These are phyloP conservation scores for Crypturellus tataupa DNA, from an alignment of 2,797 vertebrate genomes.

Conservation along the genomic window DNA sequence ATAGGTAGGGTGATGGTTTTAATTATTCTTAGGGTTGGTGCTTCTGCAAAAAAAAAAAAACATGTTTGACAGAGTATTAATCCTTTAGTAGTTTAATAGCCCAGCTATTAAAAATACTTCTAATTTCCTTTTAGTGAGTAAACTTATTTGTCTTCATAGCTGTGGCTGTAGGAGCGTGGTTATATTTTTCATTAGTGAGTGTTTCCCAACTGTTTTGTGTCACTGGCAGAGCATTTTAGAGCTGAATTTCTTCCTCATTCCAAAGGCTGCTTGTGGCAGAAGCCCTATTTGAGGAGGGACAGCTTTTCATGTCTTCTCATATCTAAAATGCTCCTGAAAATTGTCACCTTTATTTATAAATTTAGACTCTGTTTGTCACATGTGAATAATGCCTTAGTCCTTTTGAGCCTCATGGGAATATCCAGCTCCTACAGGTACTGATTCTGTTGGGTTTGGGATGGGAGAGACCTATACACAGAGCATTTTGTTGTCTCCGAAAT, in stretches of 20 bases:
- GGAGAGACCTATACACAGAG: neutral
- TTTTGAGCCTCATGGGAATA: neutral
- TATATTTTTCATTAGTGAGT: conserved; percentile 34
- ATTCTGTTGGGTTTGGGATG: neutral
- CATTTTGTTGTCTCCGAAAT: neutral
- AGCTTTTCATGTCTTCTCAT: neutral
- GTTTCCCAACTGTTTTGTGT: conserved; percentile 34
- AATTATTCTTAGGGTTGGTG: conserved; percentile 48
- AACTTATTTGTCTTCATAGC: conserved; percentile 33
- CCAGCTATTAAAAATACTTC: conserved; percentile 48
- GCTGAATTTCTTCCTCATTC: conserved; percentile 50
- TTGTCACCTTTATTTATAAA: conserved; percentile 35
- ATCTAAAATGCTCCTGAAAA: conserved; percentile 37
- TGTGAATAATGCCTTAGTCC: neutral
- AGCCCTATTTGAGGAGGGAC: neutral
- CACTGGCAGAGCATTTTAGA: conserved; percentile 17
- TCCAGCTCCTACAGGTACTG: neutral
- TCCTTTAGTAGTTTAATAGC: neutral
- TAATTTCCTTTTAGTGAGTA: conserved; percentile 22
- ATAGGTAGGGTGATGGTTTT: conserved; percentile 1
- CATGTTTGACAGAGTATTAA: neutral
- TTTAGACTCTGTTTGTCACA: conserved; percentile 35
- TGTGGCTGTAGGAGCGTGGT: conserved; percentile 33
- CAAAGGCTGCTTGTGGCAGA: neutral
- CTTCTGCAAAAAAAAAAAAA: neutral